Evolutionary conservation across 2,113 vertebrate species (phyloP), one percentile per base, ranked within the genome.

Genomic region (Jaculus jaculus): DNA sequence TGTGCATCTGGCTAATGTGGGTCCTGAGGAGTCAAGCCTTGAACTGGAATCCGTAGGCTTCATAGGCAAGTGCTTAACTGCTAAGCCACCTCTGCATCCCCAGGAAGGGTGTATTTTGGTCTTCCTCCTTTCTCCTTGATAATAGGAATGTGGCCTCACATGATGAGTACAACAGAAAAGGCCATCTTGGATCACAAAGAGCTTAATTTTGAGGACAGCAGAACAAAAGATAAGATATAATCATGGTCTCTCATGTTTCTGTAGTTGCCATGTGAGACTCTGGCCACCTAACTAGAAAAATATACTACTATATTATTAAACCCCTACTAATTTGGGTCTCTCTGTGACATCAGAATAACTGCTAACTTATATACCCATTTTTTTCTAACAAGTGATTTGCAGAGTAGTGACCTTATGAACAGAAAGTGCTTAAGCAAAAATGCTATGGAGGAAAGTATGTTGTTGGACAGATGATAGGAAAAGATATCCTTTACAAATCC

Each of bases 201-300:
- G 51, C 16, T 93, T 65, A 8, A 89, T 81, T 83, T 92, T 80
- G 32, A 93, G 80, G 54, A 66, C 24, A 87, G 21, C 12, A 87
- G 28, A 69, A 18, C 32, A 90, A 88, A 71, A 72, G 24, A 30
- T 12, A 85, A 69, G 39, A 21, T 63, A 15, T 16, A n/a, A n/a
- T 37, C 37, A 63, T n/a, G 26, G 5, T 21, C 37, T 63, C 18
- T 94, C 42, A 58, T 85, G 24, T 85, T 73, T 42, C 2, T 42
- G 37, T 28, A 91, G 16, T 30, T 81, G 3, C 20, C 20, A 1
- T 87, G 18, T 74, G 37, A 89, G 60, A 87, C 63, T 86, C 86
- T 5, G n/a, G 80, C 61, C 2, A 73, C 58, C n/a, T 72, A 32
- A 12, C n/a, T 39, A 80, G 28, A 58, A 91, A 87, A 77, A n/a